These are phyloP conservation scores for Micromussa lordhowensis DNA, from an alignment of 92 coral and sea anemone species.

Conservation along the genomic window DNA sequence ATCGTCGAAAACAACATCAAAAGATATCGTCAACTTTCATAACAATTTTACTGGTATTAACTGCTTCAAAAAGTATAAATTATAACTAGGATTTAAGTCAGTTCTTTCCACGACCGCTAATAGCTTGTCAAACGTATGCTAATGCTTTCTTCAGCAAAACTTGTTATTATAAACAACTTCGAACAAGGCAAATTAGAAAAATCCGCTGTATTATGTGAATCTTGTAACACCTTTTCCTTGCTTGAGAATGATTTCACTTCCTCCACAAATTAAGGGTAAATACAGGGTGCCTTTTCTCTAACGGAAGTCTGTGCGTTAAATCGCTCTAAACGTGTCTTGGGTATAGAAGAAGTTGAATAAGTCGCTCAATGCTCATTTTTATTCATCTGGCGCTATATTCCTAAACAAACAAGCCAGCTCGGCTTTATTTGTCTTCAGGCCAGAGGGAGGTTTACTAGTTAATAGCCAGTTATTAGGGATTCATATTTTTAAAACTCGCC, in stretches of 20 bases:
- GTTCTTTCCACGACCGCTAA: background rate
- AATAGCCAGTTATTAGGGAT: constrained; percentile 11
- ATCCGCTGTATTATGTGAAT: constrained; percentile 23
- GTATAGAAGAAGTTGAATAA: background rate
- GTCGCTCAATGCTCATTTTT: background rate
- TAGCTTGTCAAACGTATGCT: constrained; percentile 2
- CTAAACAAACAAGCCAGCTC: constrained; percentile 34
- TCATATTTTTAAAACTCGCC: background rate
- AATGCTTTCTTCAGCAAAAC: background rate
- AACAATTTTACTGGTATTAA: background rate
- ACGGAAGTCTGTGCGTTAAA: background rate
- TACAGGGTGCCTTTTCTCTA: background rate
- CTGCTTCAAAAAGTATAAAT: background rate
- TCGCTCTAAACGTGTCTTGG: background rate
- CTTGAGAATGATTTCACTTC: background rate
- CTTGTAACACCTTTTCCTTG: background rate
- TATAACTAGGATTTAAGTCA: background rate
- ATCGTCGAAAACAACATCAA: background rate
- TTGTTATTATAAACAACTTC: constrained; percentile 12
- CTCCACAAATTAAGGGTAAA: background rate
- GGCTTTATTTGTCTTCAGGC: constrained; percentile 11
- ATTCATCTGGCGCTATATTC: constrained; percentile 20
- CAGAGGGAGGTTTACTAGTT: constrained; percentile 25
- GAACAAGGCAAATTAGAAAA: constrained; percentile 13
- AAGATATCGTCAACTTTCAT: background rate